Conservation (phyloP, 2,888 invertebrate genomes). For the Aleiodes testaceus region DNA sequence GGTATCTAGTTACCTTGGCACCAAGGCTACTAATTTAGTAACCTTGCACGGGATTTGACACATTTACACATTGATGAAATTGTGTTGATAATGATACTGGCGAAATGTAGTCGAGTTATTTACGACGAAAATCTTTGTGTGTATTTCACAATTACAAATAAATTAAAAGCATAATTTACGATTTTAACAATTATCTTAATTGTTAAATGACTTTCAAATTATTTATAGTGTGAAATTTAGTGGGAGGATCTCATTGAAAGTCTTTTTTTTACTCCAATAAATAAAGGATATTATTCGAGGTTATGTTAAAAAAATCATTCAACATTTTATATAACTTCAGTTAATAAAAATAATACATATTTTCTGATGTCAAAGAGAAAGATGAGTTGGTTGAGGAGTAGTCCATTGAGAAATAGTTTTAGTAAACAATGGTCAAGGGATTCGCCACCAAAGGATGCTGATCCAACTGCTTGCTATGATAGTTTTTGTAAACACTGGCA, state of each 20-base stretch:
- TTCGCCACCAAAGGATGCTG: slow-evolving; percentile 82
- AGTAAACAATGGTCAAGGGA: slow-evolving; percentile 79
- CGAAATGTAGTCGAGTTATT: slow-evolving; percentile 25
- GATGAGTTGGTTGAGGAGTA: slow-evolving; percentile 84
- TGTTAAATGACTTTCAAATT: neutral
- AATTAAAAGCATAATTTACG: too few relatives aligned
- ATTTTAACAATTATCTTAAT: neutral
- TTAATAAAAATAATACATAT: too few relatives aligned
- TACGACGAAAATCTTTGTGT: neutral
- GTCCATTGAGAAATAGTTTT: slow-evolving; percentile 76
- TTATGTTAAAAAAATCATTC: slow-evolving; percentile 21
- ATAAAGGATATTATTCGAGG: neutral
- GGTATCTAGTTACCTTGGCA: too few relatives aligned
- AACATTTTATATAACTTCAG: too few relatives aligned
- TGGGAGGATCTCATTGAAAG: slow-evolving; percentile 5
- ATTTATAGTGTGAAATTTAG: slow-evolving; percentile 10
- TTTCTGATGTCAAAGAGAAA: slow-evolving; percentile 41
- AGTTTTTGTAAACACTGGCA: slow-evolving; percentile 97
- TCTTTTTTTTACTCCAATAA: slow-evolving; percentile 1
- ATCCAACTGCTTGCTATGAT: slow-evolving; percentile 92
- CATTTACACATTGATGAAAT: slow-evolving; percentile 1
- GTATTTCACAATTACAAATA: neutral
- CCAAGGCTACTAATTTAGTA: too few relatives aligned
- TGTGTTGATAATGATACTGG: neutral
- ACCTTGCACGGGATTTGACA: neutral